Evolutionary conservation across 2,113 vertebrate genomes (phyloP).

Genomic region (Cryptoleucopteryx plumbea): DNA sequence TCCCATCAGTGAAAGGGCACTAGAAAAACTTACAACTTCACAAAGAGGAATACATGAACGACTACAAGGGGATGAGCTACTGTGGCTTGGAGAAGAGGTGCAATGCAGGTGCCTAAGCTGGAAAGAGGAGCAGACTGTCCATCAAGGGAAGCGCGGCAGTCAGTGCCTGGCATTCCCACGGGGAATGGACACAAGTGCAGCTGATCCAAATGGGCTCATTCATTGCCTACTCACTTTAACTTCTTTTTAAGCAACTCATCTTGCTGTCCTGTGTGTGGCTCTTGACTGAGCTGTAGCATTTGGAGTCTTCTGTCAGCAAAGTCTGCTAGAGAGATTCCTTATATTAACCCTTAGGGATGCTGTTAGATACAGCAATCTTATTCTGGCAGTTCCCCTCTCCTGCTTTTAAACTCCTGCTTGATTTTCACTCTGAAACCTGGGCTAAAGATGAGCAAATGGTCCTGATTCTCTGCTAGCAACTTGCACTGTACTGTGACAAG

Average conservation of each 20-base stretch:
- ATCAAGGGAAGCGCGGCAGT: neutral
- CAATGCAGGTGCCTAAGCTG: neutral
- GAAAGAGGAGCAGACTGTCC: neutral
- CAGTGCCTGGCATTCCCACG: neutral
- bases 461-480: neutral
- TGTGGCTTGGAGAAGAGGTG: neutral
- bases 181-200: neutral
- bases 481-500: neutral
- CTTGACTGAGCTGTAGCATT: neutral
- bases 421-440: neutral
- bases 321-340: neutral
- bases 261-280: neutral
- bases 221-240: neutral
- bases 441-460: accelerated
- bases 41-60: neutral
- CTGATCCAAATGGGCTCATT: neutral
- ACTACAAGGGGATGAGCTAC: neutral
- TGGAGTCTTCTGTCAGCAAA: neutral
- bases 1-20: neutral
- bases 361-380: neutral
- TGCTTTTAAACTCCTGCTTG: neutral
- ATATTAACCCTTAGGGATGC: neutral
- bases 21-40: neutral
- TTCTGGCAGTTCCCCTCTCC: neutral
- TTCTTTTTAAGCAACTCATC: neutral